These are phyloP conservation scores for Achatina immaculata DNA, from an alignment of 1,140 invertebrate species.

Conservation along the genomic window DNA sequence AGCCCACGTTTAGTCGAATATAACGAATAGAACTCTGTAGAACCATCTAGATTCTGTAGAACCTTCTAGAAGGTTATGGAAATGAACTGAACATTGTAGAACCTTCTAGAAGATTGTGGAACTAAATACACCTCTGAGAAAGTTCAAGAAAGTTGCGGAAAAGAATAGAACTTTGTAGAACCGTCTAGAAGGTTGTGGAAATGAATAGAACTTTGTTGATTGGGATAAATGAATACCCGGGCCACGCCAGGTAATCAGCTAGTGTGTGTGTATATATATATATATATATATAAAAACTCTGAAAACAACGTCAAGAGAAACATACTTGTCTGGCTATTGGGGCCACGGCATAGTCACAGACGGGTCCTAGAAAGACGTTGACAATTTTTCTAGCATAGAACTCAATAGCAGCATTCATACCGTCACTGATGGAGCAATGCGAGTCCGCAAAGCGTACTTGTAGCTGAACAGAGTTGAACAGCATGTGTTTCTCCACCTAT, in stretches of 20 bases:
- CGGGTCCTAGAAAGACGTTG: slow-evolving; percentile 90
- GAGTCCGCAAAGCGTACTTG: slow-evolving; percentile 38
- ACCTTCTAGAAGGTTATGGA: no score
- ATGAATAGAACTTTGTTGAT: slow-evolving; percentile 3
- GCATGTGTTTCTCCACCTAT: neutral
- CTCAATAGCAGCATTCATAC: slow-evolving; percentile 57
- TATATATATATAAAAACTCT: no score
- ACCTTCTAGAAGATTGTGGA: no score
- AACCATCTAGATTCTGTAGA: no score
- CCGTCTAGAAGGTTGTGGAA: no score
- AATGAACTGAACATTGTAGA: no score
- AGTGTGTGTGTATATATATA: neutral
- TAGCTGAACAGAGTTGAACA: neutral
- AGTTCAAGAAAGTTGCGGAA: no score
- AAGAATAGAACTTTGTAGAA: no score
- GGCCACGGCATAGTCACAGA: slow-evolving; percentile 91
- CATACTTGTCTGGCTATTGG: slow-evolving; percentile 86
- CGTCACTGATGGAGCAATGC: slow-evolving; percentile 52
- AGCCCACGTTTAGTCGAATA: no score
- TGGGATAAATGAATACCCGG: neutral
- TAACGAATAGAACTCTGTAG: no score
- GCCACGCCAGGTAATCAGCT: neutral
- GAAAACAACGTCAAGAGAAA: slow-evolving; percentile 47
- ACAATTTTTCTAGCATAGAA: slow-evolving; percentile 54
- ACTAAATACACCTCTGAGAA: no score